These are phyloP conservation scores for Pogonognathellus flavescens DNA, from an alignment of 1,140 invertebrate genomes.

Conservation along the genomic window DNA sequence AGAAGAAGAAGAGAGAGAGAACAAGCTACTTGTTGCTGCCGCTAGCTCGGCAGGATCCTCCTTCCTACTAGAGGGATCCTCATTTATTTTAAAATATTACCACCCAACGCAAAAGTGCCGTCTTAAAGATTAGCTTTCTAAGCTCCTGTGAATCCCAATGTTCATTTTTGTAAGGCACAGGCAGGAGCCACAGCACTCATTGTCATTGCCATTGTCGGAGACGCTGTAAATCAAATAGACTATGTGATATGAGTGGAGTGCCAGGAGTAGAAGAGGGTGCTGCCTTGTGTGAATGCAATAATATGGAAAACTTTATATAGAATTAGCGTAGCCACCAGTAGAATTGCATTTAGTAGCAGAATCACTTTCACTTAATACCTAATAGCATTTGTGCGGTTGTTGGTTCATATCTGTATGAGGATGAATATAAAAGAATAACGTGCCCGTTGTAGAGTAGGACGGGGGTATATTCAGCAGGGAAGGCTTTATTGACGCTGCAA, in stretches of 20 bases:
- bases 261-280: not conserved
- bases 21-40: constrained; percentile 46
- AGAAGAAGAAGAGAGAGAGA: constrained; percentile 13
- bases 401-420: not conserved
- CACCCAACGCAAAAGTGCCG: constrained; percentile 48
- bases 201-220: constrained; percentile 49
- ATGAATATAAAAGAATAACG: not conserved
- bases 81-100: constrained; percentile 51
- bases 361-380: constrained; percentile 38
- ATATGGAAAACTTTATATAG: constrained; percentile 4
- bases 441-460: not conserved
- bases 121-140: constrained; percentile 50
- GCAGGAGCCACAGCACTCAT: constrained; percentile 38
- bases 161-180: constrained; percentile 44
- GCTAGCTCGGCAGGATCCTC: constrained; percentile 39
- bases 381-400: not conserved
- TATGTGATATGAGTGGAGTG: constrained; percentile 20
- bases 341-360: constrained; percentile 3
- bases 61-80: constrained; percentile 45
- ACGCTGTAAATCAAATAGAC: constrained; percentile 41
- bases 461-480: not conserved
- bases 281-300: not conserved
- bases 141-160: constrained; percentile 45
- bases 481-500: constrained; percentile 6
- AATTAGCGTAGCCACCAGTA: not conserved